Evolutionary conservation across 2,797 vertebrate species (phyloP).

Genomic region (Bryconaethiops microstoma): DNA sequence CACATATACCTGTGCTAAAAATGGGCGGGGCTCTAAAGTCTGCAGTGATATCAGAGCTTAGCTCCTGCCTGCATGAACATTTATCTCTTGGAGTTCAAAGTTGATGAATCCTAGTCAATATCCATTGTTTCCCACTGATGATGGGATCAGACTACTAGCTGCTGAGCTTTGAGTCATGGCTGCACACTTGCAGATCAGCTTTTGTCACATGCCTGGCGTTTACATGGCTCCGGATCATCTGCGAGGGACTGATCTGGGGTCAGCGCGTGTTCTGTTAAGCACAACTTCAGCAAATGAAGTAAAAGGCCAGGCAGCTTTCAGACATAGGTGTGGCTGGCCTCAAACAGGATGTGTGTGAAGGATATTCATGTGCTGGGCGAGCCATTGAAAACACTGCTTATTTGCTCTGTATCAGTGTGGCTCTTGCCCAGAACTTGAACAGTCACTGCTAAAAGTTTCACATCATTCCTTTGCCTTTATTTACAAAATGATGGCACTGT

Average conservation of each 20-base stretch:
- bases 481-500: slow-evolving; percentile 24
- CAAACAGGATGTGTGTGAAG: slow-evolving; percentile 75
- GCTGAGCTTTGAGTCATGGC: slow-evolving; percentile 25
- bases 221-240: not conserved
- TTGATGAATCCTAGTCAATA: slow-evolving; percentile 9
- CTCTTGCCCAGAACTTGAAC: slow-evolving; percentile 41
- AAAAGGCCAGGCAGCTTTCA: slow-evolving; percentile 13
- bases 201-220: not conserved
- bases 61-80: not conserved
- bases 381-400: slow-evolving; percentile 50
- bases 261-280: not conserved
- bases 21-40: slow-evolving; percentile 69
- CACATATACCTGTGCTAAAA: slow-evolving; percentile 62
- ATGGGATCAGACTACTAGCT: slow-evolving; percentile 13
- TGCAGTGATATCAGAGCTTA: slow-evolving; percentile 44
- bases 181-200: not conserved
- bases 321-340: slow-evolving; percentile 55
- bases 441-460: slow-evolving; percentile 17
- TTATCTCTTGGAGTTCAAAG: slow-evolving; percentile 4
- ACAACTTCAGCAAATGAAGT: not conserved
- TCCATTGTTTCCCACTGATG: slow-evolving; percentile 28
- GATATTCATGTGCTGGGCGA: slow-evolving; percentile 60
- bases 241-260: not conserved
- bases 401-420: slow-evolving; percentile 56
- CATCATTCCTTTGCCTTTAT: slow-evolving; percentile 14